A percentile compares a stretch with the other conserved stretches of the same genome.
phyloP scores from a whole-genome alignment of 2,888 invertebrate species.

The Syritta pipiens region DNA sequence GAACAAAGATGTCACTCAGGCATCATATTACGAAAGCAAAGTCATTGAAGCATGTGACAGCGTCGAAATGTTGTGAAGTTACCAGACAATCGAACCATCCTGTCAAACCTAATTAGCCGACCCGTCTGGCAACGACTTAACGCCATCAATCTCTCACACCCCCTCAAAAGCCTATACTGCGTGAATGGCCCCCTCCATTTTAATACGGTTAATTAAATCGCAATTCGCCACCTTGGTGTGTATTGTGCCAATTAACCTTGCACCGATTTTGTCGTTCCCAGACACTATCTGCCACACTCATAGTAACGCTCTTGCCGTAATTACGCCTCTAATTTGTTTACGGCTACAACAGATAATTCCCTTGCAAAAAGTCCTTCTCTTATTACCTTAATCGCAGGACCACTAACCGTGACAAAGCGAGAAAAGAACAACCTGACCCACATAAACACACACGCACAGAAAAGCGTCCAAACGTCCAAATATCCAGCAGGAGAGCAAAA shows the following conservation, averaged over 20 bases:
- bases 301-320: constrained; percentile 13
- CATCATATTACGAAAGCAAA: too few relatives aligned
- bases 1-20: too few relatives aligned
- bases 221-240: constrained; percentile 27
- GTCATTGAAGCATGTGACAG: too few relatives aligned
- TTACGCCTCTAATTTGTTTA: constrained; percentile 62
- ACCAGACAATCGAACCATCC: too few relatives aligned
- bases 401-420: constrained; percentile 35
- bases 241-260: constrained; percentile 31
- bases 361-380: constrained; percentile 26
- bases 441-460: constrained; percentile 14
- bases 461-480: neutral
- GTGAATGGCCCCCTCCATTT: too few relatives aligned
- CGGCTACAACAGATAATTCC: constrained; percentile 42
- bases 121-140: too few relatives aligned
- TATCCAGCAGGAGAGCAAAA: neutral
- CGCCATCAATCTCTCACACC: too few relatives aligned
- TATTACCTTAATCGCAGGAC: constrained; percentile 44
- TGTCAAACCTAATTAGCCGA: too few relatives aligned
- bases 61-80: too few relatives aligned
- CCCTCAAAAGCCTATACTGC: too few relatives aligned
- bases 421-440: constrained; percentile 23
- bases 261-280: constrained; percentile 12
- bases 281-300: neutral
- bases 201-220: constrained; percentile 16